Percentiles rank a stretch among this genome's conserved stretches.
These are phyloP conservation scores for Drosophila punjabiensis DNA, from an alignment of 1,140 invertebrate species.

Conservation along the genomic window DNA sequence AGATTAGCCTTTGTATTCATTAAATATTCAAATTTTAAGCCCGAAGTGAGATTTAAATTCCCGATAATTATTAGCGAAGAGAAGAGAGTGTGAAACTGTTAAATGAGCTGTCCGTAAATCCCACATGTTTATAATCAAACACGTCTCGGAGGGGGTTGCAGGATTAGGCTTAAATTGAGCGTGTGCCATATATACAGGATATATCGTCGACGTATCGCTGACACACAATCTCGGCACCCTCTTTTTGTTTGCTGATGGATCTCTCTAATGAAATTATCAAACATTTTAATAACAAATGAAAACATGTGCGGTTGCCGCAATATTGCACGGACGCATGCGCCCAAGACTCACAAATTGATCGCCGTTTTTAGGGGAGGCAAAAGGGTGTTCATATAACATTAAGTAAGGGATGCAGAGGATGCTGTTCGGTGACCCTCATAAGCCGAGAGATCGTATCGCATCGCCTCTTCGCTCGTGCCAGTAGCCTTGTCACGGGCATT, in stretches of 20 bases:
- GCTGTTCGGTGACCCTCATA: constrained; percentile 49
- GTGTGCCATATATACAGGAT: constrained; percentile 53
- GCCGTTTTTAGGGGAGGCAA: constrained; percentile 39
- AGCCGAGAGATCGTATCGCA: constrained; percentile 56
- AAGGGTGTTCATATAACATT: constrained; percentile 29
- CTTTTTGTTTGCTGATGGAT: constrained; percentile 69
- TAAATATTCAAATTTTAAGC: constrained; percentile 76
- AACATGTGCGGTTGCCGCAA: constrained; percentile 83
- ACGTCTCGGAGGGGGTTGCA: constrained; percentile 44
- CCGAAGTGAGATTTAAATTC: constrained; percentile 56
- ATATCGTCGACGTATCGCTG: constrained; percentile 31
- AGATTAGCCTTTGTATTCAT: constrained; percentile 41
- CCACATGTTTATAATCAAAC: constrained; percentile 84
- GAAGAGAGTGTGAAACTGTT: constrained; percentile 60
- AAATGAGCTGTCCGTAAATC: constrained; percentile 77
- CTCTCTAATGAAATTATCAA: constrained; percentile 84
- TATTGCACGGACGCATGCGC: constrained; percentile 74
- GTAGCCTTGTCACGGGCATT: constrained; percentile 66
- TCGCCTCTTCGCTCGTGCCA: constrained; percentile 60
- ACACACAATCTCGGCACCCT: constrained; percentile 52
- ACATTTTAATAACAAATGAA: constrained; percentile 85
- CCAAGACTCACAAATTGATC: constrained; percentile 52
- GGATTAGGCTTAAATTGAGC: constrained; percentile 85
- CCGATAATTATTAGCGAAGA: constrained; percentile 44
- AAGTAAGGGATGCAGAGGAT: constrained; percentile 54